Base-by-base conservation (phyloP, 2,797 vertebrate genomes). In the Acipenser transmontanus region DNA sequence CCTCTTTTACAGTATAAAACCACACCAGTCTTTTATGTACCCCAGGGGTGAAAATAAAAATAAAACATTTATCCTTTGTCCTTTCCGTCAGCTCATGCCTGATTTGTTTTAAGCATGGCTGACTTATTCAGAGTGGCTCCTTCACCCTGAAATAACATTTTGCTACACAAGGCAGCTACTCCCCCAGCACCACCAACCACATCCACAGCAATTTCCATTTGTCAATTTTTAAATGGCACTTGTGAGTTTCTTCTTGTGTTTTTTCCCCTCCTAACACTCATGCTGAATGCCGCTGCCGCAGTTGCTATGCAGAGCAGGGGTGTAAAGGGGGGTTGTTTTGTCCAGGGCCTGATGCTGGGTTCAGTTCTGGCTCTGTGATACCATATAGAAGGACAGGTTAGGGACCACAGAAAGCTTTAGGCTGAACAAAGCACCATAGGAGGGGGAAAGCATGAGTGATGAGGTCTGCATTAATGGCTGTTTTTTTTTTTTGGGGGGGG, bases 71-170 rank as follows among this genome's bases (percentile, higher is more conserved):
- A 62, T 79, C 70, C 70, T 67, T 72, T 69, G 77, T 80, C 77
- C 62, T 72, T 72, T 75, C 72, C 77, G 50, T 69, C 77, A 77
- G 74, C 81, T 81, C 83, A 83, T 88, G 85, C 82, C 72, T 81
- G 81, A 86, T 86, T 80, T 83, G 84, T 78, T 72, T 84, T 81
- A 84, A 80, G 85, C 87, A 84, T 86, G 78, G 87, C 81, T 87
- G 82, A 84, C 77, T 83, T 83, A 86, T 88, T 85, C 54, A 66
- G 12, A 12, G 50, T 34, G 34, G 52, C 54, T n/a, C 6, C n/a
- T 57, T 57, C 54, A 84, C 82, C 77, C 82, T 81, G 77, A 79
- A 87, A 82, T 85, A 89, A 87, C 85, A 80, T 76, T 71, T 71
- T 77, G 71, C 74, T 74, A 66, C 10, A 63, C 34, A 59, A 54